These are phyloP conservation scores for Eudasyphora cyanicolor DNA, from an alignment of 2,888 invertebrate genomes.

Conservation along the genomic window DNA sequence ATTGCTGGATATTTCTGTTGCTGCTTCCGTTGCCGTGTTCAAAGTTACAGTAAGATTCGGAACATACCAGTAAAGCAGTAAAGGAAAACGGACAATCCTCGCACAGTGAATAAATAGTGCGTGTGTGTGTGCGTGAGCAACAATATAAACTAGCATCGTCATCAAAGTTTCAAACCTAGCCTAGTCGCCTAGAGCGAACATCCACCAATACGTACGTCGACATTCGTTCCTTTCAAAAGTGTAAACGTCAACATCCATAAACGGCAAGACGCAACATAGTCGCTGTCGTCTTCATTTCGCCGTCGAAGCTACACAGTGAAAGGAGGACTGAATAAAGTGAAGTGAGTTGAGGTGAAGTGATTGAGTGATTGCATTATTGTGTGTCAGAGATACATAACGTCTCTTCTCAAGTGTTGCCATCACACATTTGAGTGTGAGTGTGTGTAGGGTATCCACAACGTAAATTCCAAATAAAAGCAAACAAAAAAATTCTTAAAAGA, in stretches of 20 bases:
- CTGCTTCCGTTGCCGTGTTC: not conserved
- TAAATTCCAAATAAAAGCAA: not conserved
- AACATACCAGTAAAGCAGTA: not conserved
- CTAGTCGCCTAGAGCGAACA: not conserved
- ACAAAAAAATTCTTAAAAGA: not conserved
- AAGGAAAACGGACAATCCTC: not conserved
- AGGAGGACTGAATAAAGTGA: not conserved
- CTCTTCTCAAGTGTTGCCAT: not conserved
- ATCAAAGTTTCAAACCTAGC: not conserved
- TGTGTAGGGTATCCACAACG: not conserved
- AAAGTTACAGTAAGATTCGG: not conserved
- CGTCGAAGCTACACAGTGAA: not conserved
- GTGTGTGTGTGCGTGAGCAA: not conserved
- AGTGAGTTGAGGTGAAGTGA: not conserved
- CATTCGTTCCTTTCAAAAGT: not conserved
- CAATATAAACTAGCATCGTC: not conserved
- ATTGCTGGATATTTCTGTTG: too few relatives aligned
- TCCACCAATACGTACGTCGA: not conserved
- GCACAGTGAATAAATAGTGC: too few relatives aligned
- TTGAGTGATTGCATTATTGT: constrained; percentile 12
- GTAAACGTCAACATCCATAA: not conserved
- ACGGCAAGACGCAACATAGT: not conserved
- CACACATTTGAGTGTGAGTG: not conserved
- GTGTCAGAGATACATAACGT: not conserved
- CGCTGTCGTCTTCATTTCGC: not conserved